Percentiles rank a stretch among this genome's conserved stretches.
Conservation (phyloP, 2,888 invertebrate species). For the Thymelicus lineola region DNA sequence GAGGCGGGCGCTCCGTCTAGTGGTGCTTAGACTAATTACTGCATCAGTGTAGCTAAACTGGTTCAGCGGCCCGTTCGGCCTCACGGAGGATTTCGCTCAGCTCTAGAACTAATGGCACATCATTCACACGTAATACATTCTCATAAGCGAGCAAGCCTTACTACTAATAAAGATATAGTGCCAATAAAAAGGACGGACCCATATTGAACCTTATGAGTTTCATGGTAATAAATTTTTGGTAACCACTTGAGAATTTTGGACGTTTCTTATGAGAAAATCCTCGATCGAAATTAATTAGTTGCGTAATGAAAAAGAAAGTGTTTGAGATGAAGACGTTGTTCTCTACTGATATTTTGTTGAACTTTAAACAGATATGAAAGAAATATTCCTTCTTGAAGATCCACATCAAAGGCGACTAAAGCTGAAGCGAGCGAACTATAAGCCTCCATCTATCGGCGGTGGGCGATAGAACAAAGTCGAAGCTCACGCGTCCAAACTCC, state of each 20-base stretch:
- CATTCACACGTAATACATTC: constrained; percentile 16
- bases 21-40: constrained; percentile 78
- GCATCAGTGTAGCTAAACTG: constrained; percentile 71
- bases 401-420: too few relatives aligned
- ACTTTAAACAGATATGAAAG: too few relatives aligned
- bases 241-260: too few relatives aligned
- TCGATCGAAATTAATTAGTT: too few relatives aligned
- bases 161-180: neutral
- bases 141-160: neutral
- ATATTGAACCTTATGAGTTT: too few relatives aligned
- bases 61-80: constrained; percentile 57
- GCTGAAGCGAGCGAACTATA: too few relatives aligned
- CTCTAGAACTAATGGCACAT: constrained; percentile 19
- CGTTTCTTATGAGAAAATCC: too few relatives aligned
- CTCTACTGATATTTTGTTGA: too few relatives aligned
- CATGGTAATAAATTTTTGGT: too few relatives aligned
- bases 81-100: constrained; percentile 41
- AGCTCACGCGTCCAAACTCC: constrained; percentile 14
- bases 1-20: constrained; percentile 58
- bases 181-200: neutral
- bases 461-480: neutral
- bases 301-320: too few relatives aligned
- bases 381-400: too few relatives aligned
- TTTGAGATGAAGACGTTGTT: too few relatives aligned
- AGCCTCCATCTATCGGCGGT: neutral